These are phyloP conservation scores for Schizaphis graminum DNA, from an alignment of 2,888 invertebrate species.

Conservation along the genomic window DNA sequence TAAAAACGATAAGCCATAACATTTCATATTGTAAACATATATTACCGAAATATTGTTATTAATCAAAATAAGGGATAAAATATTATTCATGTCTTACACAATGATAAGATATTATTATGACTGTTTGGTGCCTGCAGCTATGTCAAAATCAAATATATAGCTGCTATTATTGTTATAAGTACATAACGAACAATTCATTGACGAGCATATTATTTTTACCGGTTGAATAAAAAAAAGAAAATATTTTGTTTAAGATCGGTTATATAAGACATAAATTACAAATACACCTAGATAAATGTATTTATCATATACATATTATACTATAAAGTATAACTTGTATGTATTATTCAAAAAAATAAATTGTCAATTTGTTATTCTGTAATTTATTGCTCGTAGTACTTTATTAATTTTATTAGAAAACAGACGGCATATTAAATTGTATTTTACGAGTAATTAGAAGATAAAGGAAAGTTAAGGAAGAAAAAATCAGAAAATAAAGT, in stretches of 20 bases:
- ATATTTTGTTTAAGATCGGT: neutral
- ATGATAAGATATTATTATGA: neutral
- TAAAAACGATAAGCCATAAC: neutral
- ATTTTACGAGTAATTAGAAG: slow-evolving; percentile 2
- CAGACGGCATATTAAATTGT: neutral
- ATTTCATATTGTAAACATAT: neutral
- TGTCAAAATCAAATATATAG: neutral
- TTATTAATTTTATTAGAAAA: neutral
- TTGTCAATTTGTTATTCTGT: neutral
- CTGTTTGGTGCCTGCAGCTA: neutral
- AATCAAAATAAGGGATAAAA: neutral
- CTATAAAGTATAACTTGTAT: neutral
- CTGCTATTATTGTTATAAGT: neutral
- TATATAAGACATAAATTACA: neutral
- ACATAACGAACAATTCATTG: neutral
- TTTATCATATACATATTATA: neutral
- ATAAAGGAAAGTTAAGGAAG: neutral
- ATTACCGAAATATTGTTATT: neutral
- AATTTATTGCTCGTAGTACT: neutral
- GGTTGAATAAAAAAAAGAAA: neutral
- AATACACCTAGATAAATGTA: neutral
- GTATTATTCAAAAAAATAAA: neutral
- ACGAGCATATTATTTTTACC: neutral
- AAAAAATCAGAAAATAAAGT: neutral
- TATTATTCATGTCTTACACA: neutral